A percentile compares a stretch with the other conserved stretches of the same genome.
These are phyloP conservation scores for Daubentonia madagascariensis DNA, from an alignment of 2,113 vertebrate species.

Conservation along the genomic window DNA sequence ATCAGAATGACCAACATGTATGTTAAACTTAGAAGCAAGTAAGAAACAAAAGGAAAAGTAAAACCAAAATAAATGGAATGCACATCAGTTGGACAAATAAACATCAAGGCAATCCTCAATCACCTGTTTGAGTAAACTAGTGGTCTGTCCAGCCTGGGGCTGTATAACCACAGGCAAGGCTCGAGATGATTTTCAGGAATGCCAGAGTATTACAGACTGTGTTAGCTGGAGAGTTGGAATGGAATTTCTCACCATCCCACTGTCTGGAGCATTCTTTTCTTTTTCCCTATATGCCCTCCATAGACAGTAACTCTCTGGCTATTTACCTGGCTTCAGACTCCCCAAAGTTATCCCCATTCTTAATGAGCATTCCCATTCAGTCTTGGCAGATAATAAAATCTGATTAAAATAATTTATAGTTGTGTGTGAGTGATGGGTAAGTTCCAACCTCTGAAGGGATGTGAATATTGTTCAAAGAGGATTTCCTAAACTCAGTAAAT, in stretches of 20 bases:
- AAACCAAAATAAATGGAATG: not conserved
- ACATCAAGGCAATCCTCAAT: not conserved
- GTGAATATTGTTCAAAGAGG: not conserved
- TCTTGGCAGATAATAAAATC: not conserved
- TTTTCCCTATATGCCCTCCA: not conserved
- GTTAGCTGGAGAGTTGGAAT: not conserved
- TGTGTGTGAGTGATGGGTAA: not conserved
- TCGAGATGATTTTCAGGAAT: not conserved
- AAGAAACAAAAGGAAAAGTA: not conserved
- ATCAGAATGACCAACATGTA: not conserved
- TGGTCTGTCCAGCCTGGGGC: not conserved
- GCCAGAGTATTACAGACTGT: not conserved
- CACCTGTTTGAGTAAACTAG: not conserved
- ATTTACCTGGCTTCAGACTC: not conserved
- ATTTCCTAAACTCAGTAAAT: not conserved
- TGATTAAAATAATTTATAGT: conserved; percentile 18
- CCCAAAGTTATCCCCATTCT: not conserved
- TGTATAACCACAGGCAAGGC: not conserved
- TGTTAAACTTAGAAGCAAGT: not conserved
- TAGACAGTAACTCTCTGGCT: not conserved
- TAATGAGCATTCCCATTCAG: not conserved
- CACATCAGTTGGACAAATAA: not conserved
- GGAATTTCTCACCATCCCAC: not conserved
- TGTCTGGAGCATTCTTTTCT: not conserved
- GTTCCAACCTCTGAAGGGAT: not conserved